These are phyloP conservation scores for Echinometra lucunter DNA, from an alignment of 53 echinoderm and acorn worm genomes.

Conservation along the genomic window DNA sequence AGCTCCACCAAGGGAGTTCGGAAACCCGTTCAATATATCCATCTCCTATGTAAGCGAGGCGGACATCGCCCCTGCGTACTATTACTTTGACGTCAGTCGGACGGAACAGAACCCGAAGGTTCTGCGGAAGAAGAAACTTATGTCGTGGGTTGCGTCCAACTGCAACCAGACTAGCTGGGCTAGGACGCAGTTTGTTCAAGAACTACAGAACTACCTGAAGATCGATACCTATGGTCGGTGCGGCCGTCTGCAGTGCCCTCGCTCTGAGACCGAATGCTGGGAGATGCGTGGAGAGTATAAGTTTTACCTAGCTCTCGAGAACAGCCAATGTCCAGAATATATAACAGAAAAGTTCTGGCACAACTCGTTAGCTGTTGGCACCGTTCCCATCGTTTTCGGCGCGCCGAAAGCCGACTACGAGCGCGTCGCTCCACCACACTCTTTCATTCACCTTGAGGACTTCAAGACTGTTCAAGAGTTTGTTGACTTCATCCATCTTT, in stretches of 20 bases:
- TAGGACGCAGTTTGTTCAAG: slow-evolving; percentile 25
- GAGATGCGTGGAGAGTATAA: slow-evolving; percentile 61
- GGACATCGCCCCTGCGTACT: slow-evolving; percentile 66
- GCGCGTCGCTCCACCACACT: slow-evolving; percentile 53
- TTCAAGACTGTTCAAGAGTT: slow-evolving; percentile 51
- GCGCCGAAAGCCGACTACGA: slow-evolving; percentile 64
- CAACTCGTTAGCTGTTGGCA: background rate
- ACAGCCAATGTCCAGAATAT: slow-evolving; percentile 66
- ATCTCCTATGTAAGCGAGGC: slow-evolving; percentile 67
- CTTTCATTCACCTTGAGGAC: slow-evolving; percentile 71
- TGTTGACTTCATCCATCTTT: slow-evolving; percentile 45
- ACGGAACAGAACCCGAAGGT: background rate
- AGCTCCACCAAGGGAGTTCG: background rate
- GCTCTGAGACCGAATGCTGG: slow-evolving; percentile 36
- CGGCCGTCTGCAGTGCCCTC: slow-evolving; percentile 30
- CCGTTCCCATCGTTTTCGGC: slow-evolving; percentile 68
- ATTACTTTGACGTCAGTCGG: slow-evolving; percentile 18
- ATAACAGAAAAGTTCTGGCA: slow-evolving; percentile 69
- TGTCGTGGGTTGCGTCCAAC: slow-evolving; percentile 62
- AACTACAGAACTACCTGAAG: slow-evolving; percentile 15
- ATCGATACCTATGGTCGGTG: slow-evolving; percentile 51
- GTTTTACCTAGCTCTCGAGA: slow-evolving; percentile 65
- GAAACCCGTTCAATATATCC: slow-evolving; percentile 59
- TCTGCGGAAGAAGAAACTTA: slow-evolving; percentile 39
- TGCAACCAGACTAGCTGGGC: slow-evolving; percentile 49